Evolutionary conservation across 2,113 vertebrate species (phyloP), one percentile per base, ranked within the genome.

Genomic region (Scortum barcoo): DNA sequence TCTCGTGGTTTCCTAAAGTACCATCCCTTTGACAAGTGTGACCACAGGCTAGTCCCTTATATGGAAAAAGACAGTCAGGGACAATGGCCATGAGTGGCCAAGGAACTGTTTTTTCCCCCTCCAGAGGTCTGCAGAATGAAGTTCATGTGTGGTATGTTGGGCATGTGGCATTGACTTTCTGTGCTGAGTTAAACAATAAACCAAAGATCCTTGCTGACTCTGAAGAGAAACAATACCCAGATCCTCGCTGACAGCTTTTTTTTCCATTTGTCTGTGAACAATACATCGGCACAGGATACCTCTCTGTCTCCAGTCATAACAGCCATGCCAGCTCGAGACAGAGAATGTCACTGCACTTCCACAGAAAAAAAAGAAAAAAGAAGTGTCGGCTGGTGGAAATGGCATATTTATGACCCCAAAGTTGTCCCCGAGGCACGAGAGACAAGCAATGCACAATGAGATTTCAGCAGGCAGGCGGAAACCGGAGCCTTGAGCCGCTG

Each of bases 141-240:
- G 74, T 30, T 72, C 20, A 61, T 20, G 65, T 28, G 8, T 30
- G 76, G 91, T 87, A 94, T 93, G 88, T 82, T 40, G 2, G 78
- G 81, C 82, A 93, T 92, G 92, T 86, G 86, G 76, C 88, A 83
- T 53, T 77, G 62, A 89, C 85, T 86, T 68, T 88, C 50, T 76
- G 50, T 72, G 82, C 72, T 19, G 69, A 56, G 26, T 33, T 0
- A 36, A 89, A 91, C 89, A 90, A 90, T 91, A 60, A 76, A 53
- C 13, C 76, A 83, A 16, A 62, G 56, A 20, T 53, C 73, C 48
- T 63, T 2, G 19, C 70, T 33, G 48, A 48, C 70, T 54, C 42
- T 57, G 26, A 22, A 6, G 46, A 4, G 61, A 67, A 86, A 85
- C 86, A 90, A 86, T 84, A 70, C n/a, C 68, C 75, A 87, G 69